Evolutionary conservation across 2,797 vertebrate genomes (phyloP).

Genomic region (Danio tinwini): DNA sequence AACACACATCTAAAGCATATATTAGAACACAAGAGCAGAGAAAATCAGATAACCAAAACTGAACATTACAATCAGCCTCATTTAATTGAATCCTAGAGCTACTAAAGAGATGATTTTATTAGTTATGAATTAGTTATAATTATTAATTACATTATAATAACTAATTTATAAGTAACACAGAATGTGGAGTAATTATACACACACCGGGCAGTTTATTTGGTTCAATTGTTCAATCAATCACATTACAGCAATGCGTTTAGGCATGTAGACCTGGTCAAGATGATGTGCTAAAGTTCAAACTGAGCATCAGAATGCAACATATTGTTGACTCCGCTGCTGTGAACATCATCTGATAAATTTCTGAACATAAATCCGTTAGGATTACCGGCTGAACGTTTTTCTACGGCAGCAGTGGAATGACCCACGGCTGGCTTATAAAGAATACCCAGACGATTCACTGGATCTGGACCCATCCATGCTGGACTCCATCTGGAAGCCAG

Average conservation of each 20-base stretch:
- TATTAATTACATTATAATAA: no score
- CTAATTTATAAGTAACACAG: no score
- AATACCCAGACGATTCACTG: slow-evolving; percentile 93
- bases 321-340: not conserved
- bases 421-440: slow-evolving; percentile 88
- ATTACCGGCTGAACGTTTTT: slow-evolving; percentile 93
- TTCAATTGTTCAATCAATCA: no score
- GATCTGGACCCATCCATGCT: slow-evolving; percentile 95
- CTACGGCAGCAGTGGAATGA: slow-evolving; percentile 96
- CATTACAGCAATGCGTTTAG: no score
- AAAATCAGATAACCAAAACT: not conserved
- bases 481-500: slow-evolving; percentile 97
- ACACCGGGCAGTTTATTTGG: no score
- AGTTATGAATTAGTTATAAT: no score
- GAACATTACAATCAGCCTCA: not conserved
- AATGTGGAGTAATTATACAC: no score
- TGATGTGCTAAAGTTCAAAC: no score
- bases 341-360: not conserved
- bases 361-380: slow-evolving; percentile 71
- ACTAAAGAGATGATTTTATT: not conserved
- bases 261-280: no score
- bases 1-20: not conserved
- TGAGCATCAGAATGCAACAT: not conserved
- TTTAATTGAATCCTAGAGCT: not conserved
- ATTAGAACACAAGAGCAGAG: not conserved